Evolutionary conservation across 2,888 invertebrate genomes (phyloP).

Genomic region (Idaea biselata): DNA sequence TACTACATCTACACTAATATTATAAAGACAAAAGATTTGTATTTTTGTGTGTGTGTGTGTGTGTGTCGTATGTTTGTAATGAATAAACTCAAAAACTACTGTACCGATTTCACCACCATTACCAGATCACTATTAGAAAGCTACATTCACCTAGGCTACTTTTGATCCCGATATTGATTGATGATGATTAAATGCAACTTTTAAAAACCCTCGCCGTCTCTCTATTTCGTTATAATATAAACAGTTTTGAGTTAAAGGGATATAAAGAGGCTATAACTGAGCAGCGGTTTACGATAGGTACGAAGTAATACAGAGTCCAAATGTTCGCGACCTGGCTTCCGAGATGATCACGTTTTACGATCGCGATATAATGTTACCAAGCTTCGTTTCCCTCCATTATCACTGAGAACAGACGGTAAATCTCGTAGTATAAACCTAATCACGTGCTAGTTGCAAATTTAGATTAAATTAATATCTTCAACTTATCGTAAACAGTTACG

Average conservation of each 20-base stretch:
- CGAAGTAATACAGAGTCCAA: conserved; percentile 34
- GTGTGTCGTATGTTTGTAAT: too few species aligned
- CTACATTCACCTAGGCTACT: too few species aligned
- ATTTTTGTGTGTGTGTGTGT: too few species aligned
- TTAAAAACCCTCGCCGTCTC: too few species aligned
- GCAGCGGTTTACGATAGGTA: conserved; percentile 32
- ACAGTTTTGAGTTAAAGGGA: not conserved
- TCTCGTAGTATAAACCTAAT: conserved; percentile 41
- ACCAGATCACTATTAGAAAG: too few species aligned
- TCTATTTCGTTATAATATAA: not conserved
- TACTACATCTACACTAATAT: too few species aligned
- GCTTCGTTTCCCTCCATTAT: conserved; percentile 54
- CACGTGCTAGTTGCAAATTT: conserved; percentile 37
- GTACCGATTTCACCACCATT: too few species aligned
- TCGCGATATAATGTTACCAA: conserved; percentile 45
- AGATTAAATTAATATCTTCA: conserved; percentile 17
- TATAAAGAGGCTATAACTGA: conserved; percentile 13
- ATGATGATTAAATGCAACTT: too few species aligned
- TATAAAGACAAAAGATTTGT: too few species aligned
- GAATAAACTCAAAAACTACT: too few species aligned
- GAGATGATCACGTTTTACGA: conserved; percentile 49
- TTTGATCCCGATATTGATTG: too few species aligned
- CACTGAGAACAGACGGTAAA: conserved; percentile 49
- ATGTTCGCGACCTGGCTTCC: conserved; percentile 41
- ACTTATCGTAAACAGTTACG: conserved; percentile 1